A percentile compares a stretch with the other conserved stretches of the same genome.
phyloP scores from a whole-genome alignment of 1,140 invertebrate species.

The Heliconius congener region DNA sequence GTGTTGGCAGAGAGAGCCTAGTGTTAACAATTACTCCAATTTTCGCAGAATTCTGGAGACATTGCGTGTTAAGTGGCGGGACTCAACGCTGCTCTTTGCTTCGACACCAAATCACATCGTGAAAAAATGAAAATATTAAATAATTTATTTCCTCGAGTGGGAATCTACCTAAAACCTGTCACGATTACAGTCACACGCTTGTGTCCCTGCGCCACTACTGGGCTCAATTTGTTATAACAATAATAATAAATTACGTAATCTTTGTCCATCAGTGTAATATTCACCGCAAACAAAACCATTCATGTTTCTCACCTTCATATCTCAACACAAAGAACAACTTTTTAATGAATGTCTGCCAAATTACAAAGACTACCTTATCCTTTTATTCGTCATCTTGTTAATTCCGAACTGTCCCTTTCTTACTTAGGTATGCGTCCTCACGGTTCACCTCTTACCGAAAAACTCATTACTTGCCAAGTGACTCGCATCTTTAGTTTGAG shows the following conservation, averaged over 20 bases:
- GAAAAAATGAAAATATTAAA: no score
- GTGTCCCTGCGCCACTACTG: no score
- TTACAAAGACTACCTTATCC: slow-evolving; percentile 14
- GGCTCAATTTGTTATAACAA: background rate
- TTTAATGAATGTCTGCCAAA: slow-evolving; percentile 26
- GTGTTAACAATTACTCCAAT: no score
- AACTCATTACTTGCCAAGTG: slow-evolving; percentile 42
- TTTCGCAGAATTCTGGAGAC: no score
- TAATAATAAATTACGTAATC: background rate
- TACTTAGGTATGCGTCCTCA: slow-evolving; percentile 38
- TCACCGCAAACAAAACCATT: background rate
- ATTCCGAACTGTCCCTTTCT: slow-evolving; percentile 12
- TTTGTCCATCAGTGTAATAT: background rate
- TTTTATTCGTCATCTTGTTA: slow-evolving; percentile 25
- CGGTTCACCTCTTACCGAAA: slow-evolving; percentile 38
- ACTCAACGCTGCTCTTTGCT: no score
- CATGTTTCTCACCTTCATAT: background rate
- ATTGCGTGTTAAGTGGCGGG: no score
- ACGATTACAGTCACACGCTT: no score
- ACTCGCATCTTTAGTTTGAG: slow-evolving; percentile 47
- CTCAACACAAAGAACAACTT: slow-evolving; percentile 3
- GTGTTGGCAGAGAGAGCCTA: no score
- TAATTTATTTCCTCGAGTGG: no score
- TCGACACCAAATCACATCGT: no score
- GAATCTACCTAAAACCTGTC: no score